phyloP scores from a whole-genome alignment of 2,888 invertebrate genomes.

The Thumatha senex region DNA sequence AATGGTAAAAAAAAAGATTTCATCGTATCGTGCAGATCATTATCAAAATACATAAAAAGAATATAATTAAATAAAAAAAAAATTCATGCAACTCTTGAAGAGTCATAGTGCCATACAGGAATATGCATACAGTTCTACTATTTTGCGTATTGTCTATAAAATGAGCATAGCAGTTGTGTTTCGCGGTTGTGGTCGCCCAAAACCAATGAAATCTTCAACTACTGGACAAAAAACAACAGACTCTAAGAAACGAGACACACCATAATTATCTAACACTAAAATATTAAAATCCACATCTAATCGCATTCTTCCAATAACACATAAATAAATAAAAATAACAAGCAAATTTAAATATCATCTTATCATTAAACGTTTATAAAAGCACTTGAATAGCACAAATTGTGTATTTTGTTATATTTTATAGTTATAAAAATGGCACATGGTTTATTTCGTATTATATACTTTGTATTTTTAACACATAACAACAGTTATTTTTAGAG shows the following conservation, averaged over 20 bases:
- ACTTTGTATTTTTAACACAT: slow-evolving; percentile 63
- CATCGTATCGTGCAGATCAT: slow-evolving; percentile 14
- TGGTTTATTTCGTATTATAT: slow-evolving; percentile 58
- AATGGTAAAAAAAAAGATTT: slow-evolving; percentile 15
- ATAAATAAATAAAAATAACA: slow-evolving; percentile 59
- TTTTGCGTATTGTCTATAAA: slow-evolving; percentile 28
- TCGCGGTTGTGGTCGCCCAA: slow-evolving; percentile 24
- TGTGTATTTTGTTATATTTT: slow-evolving; percentile 51
- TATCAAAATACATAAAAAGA: slow-evolving; percentile 27
- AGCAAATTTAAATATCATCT: slow-evolving; percentile 81
- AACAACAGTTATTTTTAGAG: slow-evolving; percentile 59
- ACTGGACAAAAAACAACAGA: slow-evolving; percentile 45
- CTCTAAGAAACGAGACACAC: slow-evolving; percentile 37
- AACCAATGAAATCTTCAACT: slow-evolving; percentile 35
- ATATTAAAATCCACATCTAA: slow-evolving; percentile 50
- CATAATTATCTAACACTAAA: slow-evolving; percentile 46
- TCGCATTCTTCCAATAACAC: slow-evolving; percentile 56
- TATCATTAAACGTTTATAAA: slow-evolving; percentile 68
- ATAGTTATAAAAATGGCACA: slow-evolving; percentile 71
- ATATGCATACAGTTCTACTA: slow-evolving; percentile 36
- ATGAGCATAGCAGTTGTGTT: slow-evolving; percentile 38
- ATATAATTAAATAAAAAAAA: slow-evolving; percentile 10
- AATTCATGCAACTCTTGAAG: too few relatives aligned
- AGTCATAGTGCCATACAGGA: slow-evolving; percentile 33
- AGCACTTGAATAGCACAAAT: slow-evolving; percentile 79